These are phyloP conservation scores for Hoplias malabaricus DNA, from an alignment of 2,113 vertebrate genomes.

Conservation along the genomic window DNA sequence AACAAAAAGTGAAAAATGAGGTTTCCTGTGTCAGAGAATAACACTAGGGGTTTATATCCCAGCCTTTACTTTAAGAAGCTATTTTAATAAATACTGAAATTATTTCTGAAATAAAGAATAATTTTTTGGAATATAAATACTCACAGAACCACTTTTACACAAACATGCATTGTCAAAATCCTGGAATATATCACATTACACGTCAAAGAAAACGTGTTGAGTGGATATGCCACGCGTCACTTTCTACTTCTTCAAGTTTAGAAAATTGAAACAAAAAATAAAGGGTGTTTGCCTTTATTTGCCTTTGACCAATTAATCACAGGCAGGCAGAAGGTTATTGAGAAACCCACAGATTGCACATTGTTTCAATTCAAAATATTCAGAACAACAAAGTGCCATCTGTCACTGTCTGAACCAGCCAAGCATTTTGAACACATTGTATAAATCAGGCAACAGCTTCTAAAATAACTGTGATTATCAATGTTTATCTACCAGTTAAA, in stretches of 20 bases:
- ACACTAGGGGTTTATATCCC: too few relatives aligned
- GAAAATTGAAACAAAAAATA: background rate
- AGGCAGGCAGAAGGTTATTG: background rate
- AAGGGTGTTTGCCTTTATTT: background rate
- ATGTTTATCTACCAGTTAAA: background rate
- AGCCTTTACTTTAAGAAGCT: too few relatives aligned
- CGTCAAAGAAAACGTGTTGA: background rate
- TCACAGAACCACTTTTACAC: background rate
- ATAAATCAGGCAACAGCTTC: background rate
- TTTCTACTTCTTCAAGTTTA: background rate
- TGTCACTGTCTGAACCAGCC: constrained; percentile 11
- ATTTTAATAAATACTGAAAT: too few relatives aligned
- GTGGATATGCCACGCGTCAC: background rate
- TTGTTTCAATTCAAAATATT: constrained; percentile 18
- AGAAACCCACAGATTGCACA: background rate
- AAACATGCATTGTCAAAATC: background rate
- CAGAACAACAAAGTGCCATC: constrained; percentile 19
- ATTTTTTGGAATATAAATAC: background rate
- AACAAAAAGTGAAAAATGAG: too few relatives aligned
- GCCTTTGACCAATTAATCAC: background rate
- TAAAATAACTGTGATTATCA: background rate
- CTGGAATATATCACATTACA: background rate
- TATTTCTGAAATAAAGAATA: too few relatives aligned
- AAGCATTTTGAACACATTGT: constrained; percentile 10
- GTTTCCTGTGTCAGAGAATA: too few relatives aligned